These are phyloP conservation scores for Tragelaphus buxtoni DNA, from an alignment of 2,113 vertebrate genomes.

Conservation along the genomic window DNA sequence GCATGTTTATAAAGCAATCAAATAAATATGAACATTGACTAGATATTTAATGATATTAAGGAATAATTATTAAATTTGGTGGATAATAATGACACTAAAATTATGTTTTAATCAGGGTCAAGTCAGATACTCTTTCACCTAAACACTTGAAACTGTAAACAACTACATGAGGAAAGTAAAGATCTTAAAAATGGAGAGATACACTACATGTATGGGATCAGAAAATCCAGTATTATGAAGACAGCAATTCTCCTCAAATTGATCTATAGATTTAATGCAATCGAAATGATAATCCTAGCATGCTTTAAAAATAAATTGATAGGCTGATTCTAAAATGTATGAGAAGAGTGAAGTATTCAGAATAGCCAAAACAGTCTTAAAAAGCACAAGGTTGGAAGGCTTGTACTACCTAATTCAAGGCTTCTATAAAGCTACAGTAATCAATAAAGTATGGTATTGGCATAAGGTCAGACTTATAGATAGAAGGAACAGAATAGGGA, in stretches of 20 bases:
- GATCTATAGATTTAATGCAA: neutral
- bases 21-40: neutral
- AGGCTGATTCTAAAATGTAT: neutral
- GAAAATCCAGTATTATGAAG: neutral
- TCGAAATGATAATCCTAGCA: neutral
- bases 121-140: neutral
- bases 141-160: neutral
- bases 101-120: neutral
- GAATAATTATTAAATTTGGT: neutral
- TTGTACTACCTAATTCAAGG: neutral
- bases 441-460: neutral
- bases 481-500: neutral
- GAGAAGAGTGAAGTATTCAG: neutral
- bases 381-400: neutral
- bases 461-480: neutral
- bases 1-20: neutral
- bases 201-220: neutral
- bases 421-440: neutral
- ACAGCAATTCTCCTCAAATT: neutral
- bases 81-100: neutral
- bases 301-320: neutral
- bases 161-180: neutral
- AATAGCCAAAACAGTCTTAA: neutral
- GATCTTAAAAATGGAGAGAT: neutral
- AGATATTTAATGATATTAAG: neutral